Base-by-base conservation (phyloP, 53 echinoderm and acorn worm species). In the Glandiceps talaboti region DNA sequence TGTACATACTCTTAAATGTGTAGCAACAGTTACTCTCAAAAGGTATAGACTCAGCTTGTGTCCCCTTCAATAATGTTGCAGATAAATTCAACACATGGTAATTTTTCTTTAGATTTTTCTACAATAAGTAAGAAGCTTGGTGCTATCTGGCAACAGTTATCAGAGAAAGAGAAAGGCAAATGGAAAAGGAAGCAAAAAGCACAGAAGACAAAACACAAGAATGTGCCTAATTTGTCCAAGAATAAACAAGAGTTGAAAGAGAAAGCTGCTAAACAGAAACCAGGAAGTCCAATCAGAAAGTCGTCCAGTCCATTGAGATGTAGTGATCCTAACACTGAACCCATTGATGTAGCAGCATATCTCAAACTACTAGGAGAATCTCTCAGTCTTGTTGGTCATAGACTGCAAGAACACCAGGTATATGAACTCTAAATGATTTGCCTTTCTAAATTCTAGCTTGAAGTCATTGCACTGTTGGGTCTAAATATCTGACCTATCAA, bases 261-360 rank as follows among this genome's bases (percentile, higher is more conserved):
- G 29, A 30, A 45, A 31, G 33, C 32, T 14, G n/a, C 32, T 10
- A 77, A 77, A 30, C 29, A 28, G 1, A 77, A 77, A 20, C 31
- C 25, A 6, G 6, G 25, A 28, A 30, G 25, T n/a, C 29, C 20
- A 32, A 14, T 25, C 28, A 33, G 32, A 45, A 26, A 25, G 0
- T 73, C 73, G 32, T 77, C 77, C 31, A 78, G 74, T n/a, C 92
- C 87, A 0, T 75, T 81, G 73, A 80, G 83, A 78, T 33, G 79
- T n/a, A 78, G 82, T 33, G 77, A 85, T 28, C 87, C 91, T 29
- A 85, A 91, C 81, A 91, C 91, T 27, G 86, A 94, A 1, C 91
- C 99, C 32, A 94, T 99, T 77, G 99, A 99, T 76, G 79, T 89
- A 6, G 99, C 99, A 14, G 99, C 99, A 1, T 88, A 99, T 82